Evolutionary conservation across 2,113 vertebrate species (phyloP), one percentile per base, ranked within the genome.

Genomic region (Cebidichthys violaceus): DNA sequence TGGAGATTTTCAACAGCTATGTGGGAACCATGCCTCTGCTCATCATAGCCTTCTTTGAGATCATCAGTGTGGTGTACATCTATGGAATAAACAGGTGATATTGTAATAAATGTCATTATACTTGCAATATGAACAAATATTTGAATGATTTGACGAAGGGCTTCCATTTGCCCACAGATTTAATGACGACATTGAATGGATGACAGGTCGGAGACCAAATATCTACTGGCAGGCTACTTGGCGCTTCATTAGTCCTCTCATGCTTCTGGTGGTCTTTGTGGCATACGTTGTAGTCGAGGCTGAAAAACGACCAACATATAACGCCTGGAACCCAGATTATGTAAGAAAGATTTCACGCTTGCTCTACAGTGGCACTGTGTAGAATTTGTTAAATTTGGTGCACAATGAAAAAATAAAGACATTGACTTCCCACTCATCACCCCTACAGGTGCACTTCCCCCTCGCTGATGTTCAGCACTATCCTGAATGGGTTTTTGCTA

Each of bases 1-100:
- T 97, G 27, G 96, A 95, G 89, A 91, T 97, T 84, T 97, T 97
- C 59, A 97, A 97, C 91, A 95, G 35, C 69, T 96, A 94, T 0
- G 95, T 92, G 0, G 95, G 87, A 0, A 95, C 96, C 0, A 18
- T 97, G 43, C 95, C 96, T 71, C 94, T 98, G 69, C 87, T 97
- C 27, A 52, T 97, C 83, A 91, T 97, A 0, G 95, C 95, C 7
- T 96, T 97, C 92, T 94, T 96, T 59, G 96, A 98, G 92, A 92
- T 97, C 57, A 81, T 91, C 0, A 87, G 93, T 0, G 93, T 97
- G 13, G 76, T 33, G 0, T 95, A 94, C 0, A 60, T 97, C 64
- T 97, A 97, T 2, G 97, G 96, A 65, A 93, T 96, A 77, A 89
- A 94, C 24, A 96, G 94, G 97, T 97, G 24, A 85, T 22, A 1